Base-by-base conservation (phyloP, 2,113 vertebrate genomes). In the Uria aalge region DNA sequence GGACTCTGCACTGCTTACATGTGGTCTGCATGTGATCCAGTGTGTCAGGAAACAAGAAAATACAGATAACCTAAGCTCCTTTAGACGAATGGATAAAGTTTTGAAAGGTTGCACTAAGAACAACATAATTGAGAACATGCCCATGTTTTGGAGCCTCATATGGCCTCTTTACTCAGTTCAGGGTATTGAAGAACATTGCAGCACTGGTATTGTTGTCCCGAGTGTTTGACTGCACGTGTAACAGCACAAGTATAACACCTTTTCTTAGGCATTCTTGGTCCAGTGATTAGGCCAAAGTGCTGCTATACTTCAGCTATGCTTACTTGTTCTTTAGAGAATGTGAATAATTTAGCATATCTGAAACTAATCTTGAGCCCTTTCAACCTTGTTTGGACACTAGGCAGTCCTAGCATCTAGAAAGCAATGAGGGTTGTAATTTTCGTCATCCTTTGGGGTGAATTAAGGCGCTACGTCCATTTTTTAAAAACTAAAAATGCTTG, bases 141-240 rank as follows among this genome's bases (percentile, higher is more conserved):
- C 16, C 45, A 40, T 38, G 29, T 45, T 74, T 64, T 66, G 36
- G 23, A 53, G 21, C 17, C 38, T 85, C 26, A 43, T 21, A 75
- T 15, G 27, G 36, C 43, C 40, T 52, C 59, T 76, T 52, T 36
- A 36, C 18, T 63, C 2, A 1, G 22, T n/a, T 86, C 15, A 50
- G 48, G 30, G 18, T 12, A 69, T 8, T 2, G 5, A 85, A n/a
- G 43, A 73, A n/a, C 60, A 32, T 10, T n/a, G 27, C 5, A 48
- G 75, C 20, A 76, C 20, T 0, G 0, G 36, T 43, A 41, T 2
- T 63, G 24, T 2, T 55, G 40, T 60, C 40, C 23, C 23, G 0
- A 0, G 30, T 60, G 17, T 50, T 43, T 45, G 45, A 69, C 9
- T n/a, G 45, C 50, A 59, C 1, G 1, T 60, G 5, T 24, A 89